Percentiles rank a stretch among this genome's conserved stretches.
Evolutionary conservation across 1,140 invertebrate species (phyloP).

Genomic region (Zaprionus davidi): DNA sequence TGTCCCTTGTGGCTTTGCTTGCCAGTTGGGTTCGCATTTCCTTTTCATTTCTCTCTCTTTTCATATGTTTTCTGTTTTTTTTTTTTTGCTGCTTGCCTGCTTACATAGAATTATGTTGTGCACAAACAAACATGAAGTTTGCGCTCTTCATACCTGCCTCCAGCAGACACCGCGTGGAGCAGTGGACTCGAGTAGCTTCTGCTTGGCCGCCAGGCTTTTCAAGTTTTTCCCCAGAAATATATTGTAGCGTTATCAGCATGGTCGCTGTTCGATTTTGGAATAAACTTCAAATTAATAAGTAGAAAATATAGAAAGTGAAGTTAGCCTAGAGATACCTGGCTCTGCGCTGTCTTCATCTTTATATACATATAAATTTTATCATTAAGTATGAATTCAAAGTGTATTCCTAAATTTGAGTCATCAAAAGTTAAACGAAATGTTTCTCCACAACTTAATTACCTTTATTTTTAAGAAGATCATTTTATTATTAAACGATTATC

Average conservation of each 20-base stretch:
- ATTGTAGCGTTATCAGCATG: slow-evolving; percentile 50
- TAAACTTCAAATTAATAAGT: neutral
- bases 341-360: too few species aligned
- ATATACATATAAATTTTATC: too few species aligned
- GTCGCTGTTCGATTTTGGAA: neutral
- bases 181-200: slow-evolving; percentile 34
- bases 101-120: slow-evolving; percentile 70
- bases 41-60: neutral
- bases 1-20: slow-evolving; percentile 38
- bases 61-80: neutral
- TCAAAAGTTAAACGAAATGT: too few species aligned
- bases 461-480: too few species aligned
- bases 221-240: slow-evolving; percentile 37
- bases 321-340: too few species aligned
- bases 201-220: slow-evolving; percentile 31
- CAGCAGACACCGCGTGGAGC: slow-evolving; percentile 20
- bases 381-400: too few species aligned
- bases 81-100: slow-evolving; percentile 35
- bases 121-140: slow-evolving; percentile 57
- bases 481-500: too few species aligned
- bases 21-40: slow-evolving; percentile 27
- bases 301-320: neutral
- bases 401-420: too few species aligned
- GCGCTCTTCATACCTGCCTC: slow-evolving; percentile 47
- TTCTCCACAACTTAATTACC: too few species aligned